Conservation (phyloP, 2,113 vertebrate genomes). For the Rhinogobius similis region DNA sequence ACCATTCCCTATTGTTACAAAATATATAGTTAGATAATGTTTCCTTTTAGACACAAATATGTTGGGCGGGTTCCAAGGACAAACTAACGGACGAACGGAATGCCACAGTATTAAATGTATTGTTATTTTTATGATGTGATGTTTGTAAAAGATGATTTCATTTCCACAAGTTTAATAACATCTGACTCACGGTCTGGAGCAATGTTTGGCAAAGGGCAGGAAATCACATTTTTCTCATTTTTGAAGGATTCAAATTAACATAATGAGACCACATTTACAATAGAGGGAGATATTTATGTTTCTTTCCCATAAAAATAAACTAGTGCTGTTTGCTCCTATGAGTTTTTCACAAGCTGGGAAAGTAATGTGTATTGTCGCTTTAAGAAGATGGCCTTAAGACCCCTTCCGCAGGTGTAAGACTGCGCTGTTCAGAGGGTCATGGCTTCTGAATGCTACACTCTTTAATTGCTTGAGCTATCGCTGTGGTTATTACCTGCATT, state of each 20-base stretch:
- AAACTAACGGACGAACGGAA: constrained; percentile 9
- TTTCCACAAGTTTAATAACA: constrained; percentile 52
- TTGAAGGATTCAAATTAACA: constrained; percentile 29
- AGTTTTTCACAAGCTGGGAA: constrained; percentile 17
- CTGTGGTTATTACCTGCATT: constrained; percentile 28
- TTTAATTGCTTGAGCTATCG: constrained; percentile 31
- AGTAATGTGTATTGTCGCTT: constrained; percentile 16
- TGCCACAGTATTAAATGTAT: constrained; percentile 16
- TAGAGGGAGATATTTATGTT: background rate
- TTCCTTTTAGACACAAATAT: constrained; percentile 11
- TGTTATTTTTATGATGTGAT: constrained; percentile 44
- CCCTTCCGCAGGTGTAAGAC: background rate
- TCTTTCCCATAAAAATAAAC: constrained; percentile 12
- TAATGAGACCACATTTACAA: constrained; percentile 34
- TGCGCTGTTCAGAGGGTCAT: constrained; percentile 22
- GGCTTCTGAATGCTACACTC: constrained; percentile 21
- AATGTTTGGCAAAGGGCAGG: constrained; percentile 28
- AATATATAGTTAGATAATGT: background rate
- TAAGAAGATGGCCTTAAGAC: constrained; percentile 17
- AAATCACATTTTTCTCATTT: constrained; percentile 44
- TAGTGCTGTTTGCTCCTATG: background rate
- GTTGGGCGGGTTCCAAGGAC: background rate
- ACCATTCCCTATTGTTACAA: no score
- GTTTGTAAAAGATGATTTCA: constrained; percentile 27
- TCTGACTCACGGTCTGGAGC: constrained; percentile 35